Evolutionary conservation across 2,888 invertebrate genomes (phyloP), one percentile per base, ranked within the genome.

Genomic region (Oegoconia quadripuncta): DNA sequence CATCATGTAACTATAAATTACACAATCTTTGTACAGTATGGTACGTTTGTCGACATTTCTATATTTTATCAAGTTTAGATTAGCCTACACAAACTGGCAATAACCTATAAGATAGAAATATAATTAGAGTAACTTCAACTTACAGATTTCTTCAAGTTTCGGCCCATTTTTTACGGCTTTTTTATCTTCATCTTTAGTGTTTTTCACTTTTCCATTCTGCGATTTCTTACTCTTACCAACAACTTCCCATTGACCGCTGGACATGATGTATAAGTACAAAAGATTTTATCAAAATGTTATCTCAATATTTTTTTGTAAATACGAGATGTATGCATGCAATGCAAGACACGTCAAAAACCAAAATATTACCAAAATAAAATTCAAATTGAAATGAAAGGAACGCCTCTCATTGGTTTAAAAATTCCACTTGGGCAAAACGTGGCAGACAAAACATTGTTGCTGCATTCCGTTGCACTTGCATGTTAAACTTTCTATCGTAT

Each of bases 91-190:
- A 9, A 9, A 22, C 2, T 9, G 9, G 2, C 22, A 9, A 2
- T 22, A 22, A 22, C 9, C 22, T 22, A 2, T 2, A 22, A 22
- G 9, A 22, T 22, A 22, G 22, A 9, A 22, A 22, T 22, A 3
- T 2, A 27, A 27, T 13, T 13, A 13, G 8, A 27, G 2, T 13
- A 27, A 12, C n/a, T 8, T 41, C 25, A 40, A 13, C 93, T 90
- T 82, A 94, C 94, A 81, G 64, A 93, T 89, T 74, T 94, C 94
- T 66, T 94, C 93, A 47, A 93, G 86, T 88, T 93, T 93, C 16
- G 92, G 91, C 33, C 89, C 90, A 74, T 90, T 90, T 69, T 91
- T 90, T 37, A 80, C 71, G 38, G 88, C 78, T 61, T 90, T 91
- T 67, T 90, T 91, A 50, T 89, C 91, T 32, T 92, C 91, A 50